Conservation (phyloP, 2,888 invertebrate genomes). For the Dromius quadrimaculatus region DNA sequence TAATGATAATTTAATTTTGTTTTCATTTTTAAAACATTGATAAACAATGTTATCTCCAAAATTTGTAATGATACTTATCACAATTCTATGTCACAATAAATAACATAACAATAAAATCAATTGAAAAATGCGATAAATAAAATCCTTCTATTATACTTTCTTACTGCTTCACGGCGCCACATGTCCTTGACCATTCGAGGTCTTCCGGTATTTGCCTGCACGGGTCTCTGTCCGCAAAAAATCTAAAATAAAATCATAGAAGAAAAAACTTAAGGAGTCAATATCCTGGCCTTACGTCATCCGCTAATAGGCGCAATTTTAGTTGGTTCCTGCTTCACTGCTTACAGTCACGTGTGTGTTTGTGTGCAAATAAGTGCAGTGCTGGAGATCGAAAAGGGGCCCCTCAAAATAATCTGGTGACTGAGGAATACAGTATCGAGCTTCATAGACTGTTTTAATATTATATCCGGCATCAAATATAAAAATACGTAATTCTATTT, state of each 20-base stretch:
- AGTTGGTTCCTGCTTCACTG: conserved; percentile 24
- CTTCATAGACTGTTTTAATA: no score
- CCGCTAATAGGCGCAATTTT: conserved; percentile 37
- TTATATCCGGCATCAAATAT: no score
- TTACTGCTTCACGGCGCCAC: conserved; percentile 14
- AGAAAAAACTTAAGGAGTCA: conserved; percentile 20
- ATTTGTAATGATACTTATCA: no score
- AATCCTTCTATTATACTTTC: no score
- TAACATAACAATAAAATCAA: no score
- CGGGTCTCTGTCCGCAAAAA: conserved; percentile 39
- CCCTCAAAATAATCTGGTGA: no score
- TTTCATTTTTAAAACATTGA: background rate
- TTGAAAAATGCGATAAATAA: no score
- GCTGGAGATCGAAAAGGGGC: conserved; percentile 5
- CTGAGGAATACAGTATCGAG: no score
- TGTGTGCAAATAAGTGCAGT: conserved; percentile 38
- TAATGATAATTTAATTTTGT: conserved; percentile 13
- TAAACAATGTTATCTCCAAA: conserved; percentile 4
- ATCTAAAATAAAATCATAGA: conserved; percentile 32
- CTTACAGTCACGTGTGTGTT: background rate
- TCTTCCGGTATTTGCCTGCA: conserved; percentile 38
- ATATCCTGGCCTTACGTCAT: conserved; percentile 40
- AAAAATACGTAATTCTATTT: no score
- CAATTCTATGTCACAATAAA: no score
- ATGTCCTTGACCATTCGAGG: conserved; percentile 44